Base-by-base conservation (phyloP, 1,140 invertebrate species). In the Dryas iulia region DNA sequence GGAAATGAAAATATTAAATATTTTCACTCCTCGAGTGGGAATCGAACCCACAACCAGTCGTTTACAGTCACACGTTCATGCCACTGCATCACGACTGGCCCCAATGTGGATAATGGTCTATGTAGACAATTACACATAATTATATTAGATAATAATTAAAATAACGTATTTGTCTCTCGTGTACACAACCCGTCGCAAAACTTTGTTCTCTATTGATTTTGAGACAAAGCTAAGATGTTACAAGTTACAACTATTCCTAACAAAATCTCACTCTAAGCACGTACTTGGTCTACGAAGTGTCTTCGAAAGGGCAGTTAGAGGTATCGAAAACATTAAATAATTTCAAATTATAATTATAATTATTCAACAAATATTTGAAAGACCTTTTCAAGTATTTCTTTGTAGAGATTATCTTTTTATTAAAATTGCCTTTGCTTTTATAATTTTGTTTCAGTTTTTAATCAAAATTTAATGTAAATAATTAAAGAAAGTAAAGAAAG, bases 141-240 rank as follows among this genome's bases (percentile, higher is more conserved):
- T 47, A 21, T 8, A 47, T 21, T 47, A 39, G 14, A 14, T 3
- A 47, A 7, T 47, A 5, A 47, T n/a, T n/a, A n/a, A n/a, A n/a
- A n/a, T n/a, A 18, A 21, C 7, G 0, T 18, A 3, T 30, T 33
- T 39, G 53, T 52, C 59, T 18, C 14, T 30, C 23, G 53, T 66
- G 64, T 66, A 39, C 25, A 25, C 54, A n/a, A n/a, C 11, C 35
- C 59, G 35, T 12, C 7, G 18, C 11, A 11, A 66, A 66, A 66
- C 56, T 59, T 66, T 66, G 52, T 59, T 35, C 35, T 53, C 18
- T 66, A 66, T 66, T 66, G 64, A 66, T 66, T 59, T 59, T 59
- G 35, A 59, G 57, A 59, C 64, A 59, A 66, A 59, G 57, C 35
- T 59, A 58, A 58, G 31, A 65, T 65, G 64, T 66, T 66, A 59